Evolutionary conservation across 1,140 invertebrate genomes (phyloP).

Genomic region (Dendroctonus valens): DNA sequence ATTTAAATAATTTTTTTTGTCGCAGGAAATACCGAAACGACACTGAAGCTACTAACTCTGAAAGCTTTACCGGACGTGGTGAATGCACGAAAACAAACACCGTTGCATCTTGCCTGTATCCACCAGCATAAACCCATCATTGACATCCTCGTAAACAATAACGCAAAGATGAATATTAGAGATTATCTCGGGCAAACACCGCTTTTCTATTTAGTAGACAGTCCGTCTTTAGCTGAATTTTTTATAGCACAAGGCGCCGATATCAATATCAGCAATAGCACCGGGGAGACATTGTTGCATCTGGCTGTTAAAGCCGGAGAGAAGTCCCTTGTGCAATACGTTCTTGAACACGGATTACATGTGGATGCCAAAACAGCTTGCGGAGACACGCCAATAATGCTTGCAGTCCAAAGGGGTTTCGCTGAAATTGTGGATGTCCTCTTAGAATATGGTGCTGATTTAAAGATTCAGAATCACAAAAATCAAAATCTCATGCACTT

Average conservation of each 20-base stretch:
- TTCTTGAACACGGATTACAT: constrained; percentile 61
- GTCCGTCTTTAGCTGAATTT: constrained; percentile 48
- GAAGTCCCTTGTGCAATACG: constrained; percentile 56
- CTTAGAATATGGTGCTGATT: constrained; percentile 7
- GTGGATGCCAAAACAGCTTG: constrained; percentile 51
- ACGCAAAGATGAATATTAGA: constrained; percentile 64
- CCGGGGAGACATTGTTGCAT: constrained; percentile 24
- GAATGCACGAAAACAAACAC: too few species aligned
- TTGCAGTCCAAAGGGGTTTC: constrained; percentile 14
- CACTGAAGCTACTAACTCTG: constrained; percentile 31
- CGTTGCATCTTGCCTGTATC: constrained; percentile 59
- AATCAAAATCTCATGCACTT: constrained; percentile 32
- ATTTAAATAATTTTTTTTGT: background rate
- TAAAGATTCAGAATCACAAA: constrained; percentile 12
- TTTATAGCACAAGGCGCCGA: constrained; percentile 53
- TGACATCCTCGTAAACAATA: constrained; percentile 60
- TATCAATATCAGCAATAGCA: background rate
- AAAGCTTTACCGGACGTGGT: too few species aligned
- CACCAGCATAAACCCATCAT: constrained; percentile 61
- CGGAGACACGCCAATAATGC: constrained; percentile 23
- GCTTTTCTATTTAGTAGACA: constrained; percentile 57
- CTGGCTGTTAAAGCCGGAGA: constrained; percentile 44
- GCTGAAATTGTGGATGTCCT: constrained; percentile 18
- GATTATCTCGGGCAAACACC: constrained; percentile 57
- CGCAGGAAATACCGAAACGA: constrained; percentile 25